These are phyloP conservation scores for Gambusia yucatana DNA, from an alignment of 2,797 vertebrate species.

Conservation along the genomic window DNA sequence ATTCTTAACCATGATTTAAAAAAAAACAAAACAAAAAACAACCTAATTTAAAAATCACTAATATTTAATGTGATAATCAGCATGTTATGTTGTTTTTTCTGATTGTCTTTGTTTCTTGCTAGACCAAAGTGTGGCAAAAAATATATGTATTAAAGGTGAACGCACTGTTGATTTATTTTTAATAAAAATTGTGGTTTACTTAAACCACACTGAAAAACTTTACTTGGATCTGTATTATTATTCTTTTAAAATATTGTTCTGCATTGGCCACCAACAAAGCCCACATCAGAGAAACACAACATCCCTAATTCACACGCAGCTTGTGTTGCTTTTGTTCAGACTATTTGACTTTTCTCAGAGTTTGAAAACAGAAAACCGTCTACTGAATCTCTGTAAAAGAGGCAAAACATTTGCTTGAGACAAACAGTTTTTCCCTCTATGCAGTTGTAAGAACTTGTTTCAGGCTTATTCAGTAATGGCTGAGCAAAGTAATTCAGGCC, in stretches of 20 bases:
- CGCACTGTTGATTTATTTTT: no score
- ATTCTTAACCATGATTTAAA: neutral
- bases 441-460: neutral
- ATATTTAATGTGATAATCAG: no score
- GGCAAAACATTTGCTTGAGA: neutral
- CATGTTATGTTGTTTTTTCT: no score
- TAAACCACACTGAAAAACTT: neutral
- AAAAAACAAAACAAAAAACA: neutral
- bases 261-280: neutral
- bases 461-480: neutral
- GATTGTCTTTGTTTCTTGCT: neutral
- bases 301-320: neutral
- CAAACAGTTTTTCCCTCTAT: neutral
- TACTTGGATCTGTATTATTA: neutral
- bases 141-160: neutral
- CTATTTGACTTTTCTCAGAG: neutral
- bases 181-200: neutral
- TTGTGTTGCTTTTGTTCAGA: neutral
- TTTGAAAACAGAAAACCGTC: neutral
- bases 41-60: neutral
- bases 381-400: neutral
- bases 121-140: neutral
- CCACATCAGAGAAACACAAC: neutral
- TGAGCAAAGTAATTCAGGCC: slow-evolving; percentile 1
- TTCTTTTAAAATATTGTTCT: slow-evolving; percentile 5